phyloP scores from a whole-genome alignment of 2,888 invertebrate genomes.

The Trachelus troglodyta region DNA sequence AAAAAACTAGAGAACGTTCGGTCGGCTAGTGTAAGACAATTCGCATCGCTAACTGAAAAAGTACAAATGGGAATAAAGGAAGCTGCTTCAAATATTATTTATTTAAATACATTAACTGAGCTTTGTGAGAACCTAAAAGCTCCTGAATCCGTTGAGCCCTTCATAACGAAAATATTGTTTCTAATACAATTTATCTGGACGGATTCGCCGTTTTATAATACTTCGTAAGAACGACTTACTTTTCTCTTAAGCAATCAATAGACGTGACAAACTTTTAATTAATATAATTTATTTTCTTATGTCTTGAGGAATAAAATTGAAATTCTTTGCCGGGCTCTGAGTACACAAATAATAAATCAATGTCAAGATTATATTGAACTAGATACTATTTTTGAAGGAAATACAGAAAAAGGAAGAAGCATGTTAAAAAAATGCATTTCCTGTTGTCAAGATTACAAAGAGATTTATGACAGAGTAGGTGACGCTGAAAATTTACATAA shows the following conservation, averaged over 20 bases:
- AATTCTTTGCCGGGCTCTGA: constrained; percentile 65
- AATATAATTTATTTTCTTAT: not conserved
- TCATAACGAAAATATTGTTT: constrained; percentile 67
- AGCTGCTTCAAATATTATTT: constrained; percentile 69
- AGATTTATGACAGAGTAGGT: constrained; percentile 65
- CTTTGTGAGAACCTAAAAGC: constrained; percentile 66
- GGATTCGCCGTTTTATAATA: constrained; percentile 70
- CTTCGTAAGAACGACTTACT: constrained; percentile 41
- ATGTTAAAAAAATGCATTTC: constrained; percentile 66
- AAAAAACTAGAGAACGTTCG: constrained; percentile 49
- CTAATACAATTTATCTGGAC: constrained; percentile 69
- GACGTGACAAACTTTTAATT: not conserved
- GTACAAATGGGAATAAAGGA: constrained; percentile 58
- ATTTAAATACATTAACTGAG: constrained; percentile 67
- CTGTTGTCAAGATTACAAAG: constrained; percentile 67
- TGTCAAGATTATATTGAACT: constrained; percentile 67
- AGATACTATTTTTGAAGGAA: constrained; percentile 67
- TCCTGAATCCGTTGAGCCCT: constrained; percentile 64
- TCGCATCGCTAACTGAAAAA: constrained; percentile 43
- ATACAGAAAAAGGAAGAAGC: constrained; percentile 64
- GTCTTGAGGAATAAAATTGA: constrained; percentile 54
- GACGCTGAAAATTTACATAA: not conserved
- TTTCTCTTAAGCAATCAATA: not conserved
- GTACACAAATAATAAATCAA: constrained; percentile 69
- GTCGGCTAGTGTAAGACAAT: constrained; percentile 54